Base-by-base conservation (phyloP, 1,140 invertebrate genomes). In the Heliconius congener region DNA sequence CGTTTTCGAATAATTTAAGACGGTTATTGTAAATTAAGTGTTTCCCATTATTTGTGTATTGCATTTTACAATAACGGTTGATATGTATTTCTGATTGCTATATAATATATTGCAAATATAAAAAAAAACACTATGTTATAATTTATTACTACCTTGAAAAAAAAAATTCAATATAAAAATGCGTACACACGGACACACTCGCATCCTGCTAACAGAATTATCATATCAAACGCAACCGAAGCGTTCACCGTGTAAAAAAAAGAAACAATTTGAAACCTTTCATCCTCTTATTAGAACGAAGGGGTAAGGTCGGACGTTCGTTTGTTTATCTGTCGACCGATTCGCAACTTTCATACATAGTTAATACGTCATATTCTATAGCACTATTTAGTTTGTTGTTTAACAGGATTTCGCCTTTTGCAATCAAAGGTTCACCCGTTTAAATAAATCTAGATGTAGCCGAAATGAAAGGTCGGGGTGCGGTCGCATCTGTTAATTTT, bases 191-290 rank as follows among this genome's bases (percentile, higher is more conserved):
- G 89, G 80, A 80, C 84, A 78, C 86, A 84, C 89, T 86, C 87
- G 84, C 86, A 90, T 91, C 86, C 89, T 89, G 91, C 91, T 92
- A 91, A 85, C 77, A 76, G 81, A 93, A 93, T 93, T 93, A 93
- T 92, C 92, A 93, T 93, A 93, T 90, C 92, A 93, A 93, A 93
- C 90, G 88, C 81, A 77, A 85, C 84, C 86, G 85, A 89, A 83
- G 84, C 88, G 86, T 88, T 83, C 85, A 81, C 81, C 82, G 86
- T 87, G 78, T 84, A 88, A 90, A 92, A 90, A 92, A 91, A 92
- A 90, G 89, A 92, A 91, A 89, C 90, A 88, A 91, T 88, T 86
- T 88, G 85, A 87, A 92, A 89, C 88, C 91, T 92, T 90, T 88
- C 88, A 91, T 90, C 90, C 90, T 88, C 88, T 93, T 88, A 90